Evolutionary conservation across 2,888 invertebrate species (phyloP).

Genomic region (Mactromeris polynyma): DNA sequence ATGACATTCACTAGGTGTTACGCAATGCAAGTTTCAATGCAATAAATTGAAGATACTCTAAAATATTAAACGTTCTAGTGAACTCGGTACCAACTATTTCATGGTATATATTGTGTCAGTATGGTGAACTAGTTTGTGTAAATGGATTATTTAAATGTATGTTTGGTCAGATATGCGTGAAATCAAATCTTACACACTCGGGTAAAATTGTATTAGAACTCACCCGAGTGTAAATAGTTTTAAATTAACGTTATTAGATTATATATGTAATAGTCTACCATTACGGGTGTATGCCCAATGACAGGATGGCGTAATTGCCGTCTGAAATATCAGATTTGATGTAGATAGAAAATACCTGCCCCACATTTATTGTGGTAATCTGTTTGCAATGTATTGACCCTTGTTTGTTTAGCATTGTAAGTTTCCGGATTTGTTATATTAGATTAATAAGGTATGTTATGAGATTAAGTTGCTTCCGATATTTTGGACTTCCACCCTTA

Average conservation of each 20-base stretch:
- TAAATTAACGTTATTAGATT: constrained; percentile 9
- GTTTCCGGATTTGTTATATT: neutral
- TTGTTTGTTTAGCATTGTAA: constrained; percentile 8
- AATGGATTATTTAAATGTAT: constrained; percentile 40
- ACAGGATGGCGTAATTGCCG: neutral
- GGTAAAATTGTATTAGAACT: neutral
- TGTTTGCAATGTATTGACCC: neutral
- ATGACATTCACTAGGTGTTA: neutral
- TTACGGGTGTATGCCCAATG: neutral
- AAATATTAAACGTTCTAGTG: neutral
- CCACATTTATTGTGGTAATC: neutral
- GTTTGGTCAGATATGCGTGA: constrained; percentile 21
- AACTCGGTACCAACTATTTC: neutral
- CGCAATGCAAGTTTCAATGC: neutral
- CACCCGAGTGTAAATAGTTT: neutral
- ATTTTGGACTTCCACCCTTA: neutral
- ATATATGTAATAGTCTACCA: constrained; percentile 2
- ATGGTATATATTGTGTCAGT: neutral
- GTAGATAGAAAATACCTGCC: constrained; percentile 7
- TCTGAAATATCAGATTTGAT: neutral
- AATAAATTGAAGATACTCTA: neutral
- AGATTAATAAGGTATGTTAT: neutral
- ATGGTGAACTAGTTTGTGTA: neutral
- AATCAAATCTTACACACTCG: constrained; percentile 21
- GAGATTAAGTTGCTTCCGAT: neutral